Base-by-base conservation (phyloP, 2,888 invertebrate species). In the Apantesis nais region DNA sequence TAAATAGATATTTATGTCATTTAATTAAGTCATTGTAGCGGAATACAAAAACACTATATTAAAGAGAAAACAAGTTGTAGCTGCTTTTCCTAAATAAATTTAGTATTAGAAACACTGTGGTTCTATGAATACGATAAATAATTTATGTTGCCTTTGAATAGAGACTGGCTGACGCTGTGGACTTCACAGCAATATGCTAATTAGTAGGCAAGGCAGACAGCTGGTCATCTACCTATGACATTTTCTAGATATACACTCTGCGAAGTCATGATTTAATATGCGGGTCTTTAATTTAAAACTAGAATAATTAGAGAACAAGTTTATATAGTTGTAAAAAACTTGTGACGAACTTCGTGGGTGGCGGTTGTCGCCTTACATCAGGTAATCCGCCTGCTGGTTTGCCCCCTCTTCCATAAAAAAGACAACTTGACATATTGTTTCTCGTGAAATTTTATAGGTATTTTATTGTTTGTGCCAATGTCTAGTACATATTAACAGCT, bases 171-270 rank as follows among this genome's bases (percentile, higher is more conserved):
- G 64, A 52, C 48, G 22, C 34, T 14, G 22, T 11, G 39, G n/a
- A 34, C 22, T 68, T 58, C 31, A 25, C 68, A 58, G 39, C 31
- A 19, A n/a, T 29, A 22, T 58, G 68, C 63, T 68, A 68, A 68
- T 64, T 64, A 29, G n/a, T 41, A 9, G 31, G 25, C 68, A 63
- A 63, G 68, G 68, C 52, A 55, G n/a, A 58, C 29, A 29, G 34
- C 64, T 64, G 68, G 68, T 64, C 63, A 41, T 55, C 41, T 55
- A 64, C 68, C 63, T 68, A 25, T 67, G 67, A 66, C 37, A 58
- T 55, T 65, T 55, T 55, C n/a, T 52, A 66, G 41, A 22, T 39
- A 65, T 34, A 55, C n/a, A 64, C 60, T 31, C 60, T 61, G 16
- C 11, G 19, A 22, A 34, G 34, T 34, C 16, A 29, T 16, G 12